Base-by-base conservation (phyloP, 2,113 vertebrate species). In the Sylvia atricapilla region DNA sequence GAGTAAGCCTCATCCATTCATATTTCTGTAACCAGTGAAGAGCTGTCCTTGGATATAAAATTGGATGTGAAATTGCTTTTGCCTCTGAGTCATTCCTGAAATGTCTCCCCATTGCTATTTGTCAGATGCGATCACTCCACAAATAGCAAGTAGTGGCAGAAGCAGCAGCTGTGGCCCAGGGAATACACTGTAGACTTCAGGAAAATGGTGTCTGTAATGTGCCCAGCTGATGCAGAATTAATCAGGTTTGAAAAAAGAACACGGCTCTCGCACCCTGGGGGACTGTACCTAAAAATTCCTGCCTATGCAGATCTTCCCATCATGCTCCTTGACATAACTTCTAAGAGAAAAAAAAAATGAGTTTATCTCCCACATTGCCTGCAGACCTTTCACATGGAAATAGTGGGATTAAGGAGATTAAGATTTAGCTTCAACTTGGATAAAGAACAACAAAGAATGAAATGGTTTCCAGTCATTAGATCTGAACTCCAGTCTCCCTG, bases 371-470 rank as follows among this genome's bases (percentile, higher is more conserved):
- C 62, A 81, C 69, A 89, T 87, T 95, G 93, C 95, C 76, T 3
- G 7, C 56, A 94, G 92, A 95, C 83, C 83, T 97, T 96, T 95
- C 88, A 89, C 95, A 93, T 96, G 93, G 88, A 96, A 96, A 95
- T 96, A 96, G 85, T 66, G 41, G 76, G 93, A 95, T 96, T 96
- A 96, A 94, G 83, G 66, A 96, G 95, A 94, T 96, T 93, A 96
- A 96, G 76, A 75, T 93, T 97, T 94, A 93, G 64, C 80, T 96
- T 97, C 95, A 81, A 92, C 88, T 95, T 82, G 93, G 78, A 92
- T 96, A 95, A 96, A 91, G 92, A 95, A 90, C 90, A 94, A 96
- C 96, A 97, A 97, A 96, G 92, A 78, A 96, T 84, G 93, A 96
- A 94, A 87, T 93, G 80, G 64, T 94, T 96, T 88, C 69, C 80